Conservation (phyloP, 2,797 vertebrate species). For the Hoplostethus atlanticus region DNA sequence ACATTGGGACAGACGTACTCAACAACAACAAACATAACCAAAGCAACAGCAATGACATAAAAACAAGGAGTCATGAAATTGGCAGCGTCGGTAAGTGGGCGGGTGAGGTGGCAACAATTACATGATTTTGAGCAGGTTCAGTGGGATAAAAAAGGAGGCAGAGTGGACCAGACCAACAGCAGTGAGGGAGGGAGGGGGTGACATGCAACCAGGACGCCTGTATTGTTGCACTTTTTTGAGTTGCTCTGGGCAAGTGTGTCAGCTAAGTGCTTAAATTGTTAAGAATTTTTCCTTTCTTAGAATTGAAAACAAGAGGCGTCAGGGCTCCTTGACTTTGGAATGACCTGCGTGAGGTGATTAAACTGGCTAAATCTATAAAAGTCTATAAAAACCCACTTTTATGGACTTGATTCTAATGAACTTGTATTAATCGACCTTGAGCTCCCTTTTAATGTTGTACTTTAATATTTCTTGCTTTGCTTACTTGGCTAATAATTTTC, state of each 20-base stretch:
- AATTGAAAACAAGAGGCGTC: too few species aligned
- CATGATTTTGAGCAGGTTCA: conserved; percentile 24
- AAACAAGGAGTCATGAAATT: conserved; percentile 27
- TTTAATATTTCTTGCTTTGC: neutral
- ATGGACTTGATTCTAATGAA: neutral
- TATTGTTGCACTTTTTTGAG: neutral
- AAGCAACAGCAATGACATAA: conserved; percentile 12
- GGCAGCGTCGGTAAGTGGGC: conserved; percentile 19
- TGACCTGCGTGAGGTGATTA: too few species aligned
- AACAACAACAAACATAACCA: conserved; percentile 7
- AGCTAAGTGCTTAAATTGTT: too few species aligned
- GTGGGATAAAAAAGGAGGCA: conserved; percentile 20
- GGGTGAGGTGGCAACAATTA: conserved; percentile 35
- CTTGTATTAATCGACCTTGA: neutral
- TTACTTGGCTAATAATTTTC: neutral
- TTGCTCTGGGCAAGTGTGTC: too few species aligned
- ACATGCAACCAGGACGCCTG: too few species aligned
- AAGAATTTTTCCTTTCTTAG: too few species aligned
- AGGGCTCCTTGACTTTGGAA: too few species aligned
- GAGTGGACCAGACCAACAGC: conserved; percentile 22
- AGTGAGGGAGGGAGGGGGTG: conserved; percentile 1
- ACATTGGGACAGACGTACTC: neutral
- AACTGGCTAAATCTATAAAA: too few species aligned
- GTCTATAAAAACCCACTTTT: too few species aligned
- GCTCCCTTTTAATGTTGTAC: neutral